phyloP scores from a whole-genome alignment of 2,888 invertebrate species.

The Drosophila ezoana region DNA sequence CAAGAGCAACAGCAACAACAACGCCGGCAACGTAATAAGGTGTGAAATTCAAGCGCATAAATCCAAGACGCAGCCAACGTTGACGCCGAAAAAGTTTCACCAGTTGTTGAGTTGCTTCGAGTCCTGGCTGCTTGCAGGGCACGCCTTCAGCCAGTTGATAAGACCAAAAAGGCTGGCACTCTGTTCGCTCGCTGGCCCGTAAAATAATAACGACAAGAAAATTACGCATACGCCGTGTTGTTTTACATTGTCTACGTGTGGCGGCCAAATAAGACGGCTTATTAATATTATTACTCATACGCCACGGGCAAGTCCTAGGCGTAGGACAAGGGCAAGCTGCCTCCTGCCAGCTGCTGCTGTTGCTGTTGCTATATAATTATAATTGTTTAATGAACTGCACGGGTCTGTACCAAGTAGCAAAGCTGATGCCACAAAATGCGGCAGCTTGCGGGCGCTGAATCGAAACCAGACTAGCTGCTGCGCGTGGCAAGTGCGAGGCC shows the following conservation, averaged over 20 bases:
- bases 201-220: constrained; percentile 71
- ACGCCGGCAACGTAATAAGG: constrained; percentile 63
- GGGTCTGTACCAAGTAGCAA: constrained; percentile 12
- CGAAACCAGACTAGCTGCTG: not conserved
- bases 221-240: constrained; percentile 76
- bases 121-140: not conserved
- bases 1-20: constrained; percentile 37
- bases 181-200: constrained; percentile 50
- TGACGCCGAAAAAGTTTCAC: constrained; percentile 36
- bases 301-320: constrained; percentile 23
- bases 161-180: constrained; percentile 45
- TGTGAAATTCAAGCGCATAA: constrained; percentile 77
- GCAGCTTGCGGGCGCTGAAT: constrained; percentile 1
- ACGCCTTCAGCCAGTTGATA: constrained; percentile 57
- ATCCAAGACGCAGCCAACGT: constrained; percentile 50
- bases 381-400: constrained; percentile 69
- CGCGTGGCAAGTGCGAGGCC: not conserved
- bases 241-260: constrained; percentile 61
- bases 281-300: constrained; percentile 75
- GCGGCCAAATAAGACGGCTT: constrained; percentile 62
- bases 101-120: constrained; percentile 18
- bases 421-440: constrained; percentile 12
- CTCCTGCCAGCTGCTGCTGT: not conserved
- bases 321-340: constrained; percentile 11
- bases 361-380: constrained; percentile 65